Evolutionary conservation across 2,797 vertebrate genomes (phyloP), one percentile per base, ranked within the genome.

Genomic region (Babyrousa celebensis): DNA sequence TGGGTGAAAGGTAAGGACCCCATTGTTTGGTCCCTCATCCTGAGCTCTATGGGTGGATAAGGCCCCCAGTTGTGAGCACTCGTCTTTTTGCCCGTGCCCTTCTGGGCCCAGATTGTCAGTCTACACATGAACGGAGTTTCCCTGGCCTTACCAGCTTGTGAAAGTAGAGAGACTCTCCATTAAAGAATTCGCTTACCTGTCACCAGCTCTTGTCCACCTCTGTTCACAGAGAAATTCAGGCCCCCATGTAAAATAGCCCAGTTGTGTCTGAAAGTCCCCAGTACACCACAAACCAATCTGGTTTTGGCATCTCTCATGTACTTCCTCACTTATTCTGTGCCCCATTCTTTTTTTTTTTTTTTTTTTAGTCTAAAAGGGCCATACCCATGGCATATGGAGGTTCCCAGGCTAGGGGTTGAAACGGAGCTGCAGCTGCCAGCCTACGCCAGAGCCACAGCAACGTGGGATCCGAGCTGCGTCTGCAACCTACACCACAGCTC

Each of bases 161-260:
- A 54, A 48, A 83, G 29, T 85, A 85, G 18, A 48, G 82, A 43
- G 54, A 87, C 18, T 63, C 21, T 70, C 40, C 25, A n/a, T 87
- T 96, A 83, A 95, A 85, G 17, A 82, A 92, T 70, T 74, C 82
- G 5, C 58, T 80, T 92, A 90, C 62, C 87, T 94, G 85, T 85
- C 40, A 67, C 48, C n/a, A n/a, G 43, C 18, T 85, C 58, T 92
- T 94, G 58, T 25, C 15, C n/a, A 56, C 11, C 60, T 90, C 48
- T 90, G 48, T 54, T 90, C 85, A 90, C 27, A 60, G 1, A 83
- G 32, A 21, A 92, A 86, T 67, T 92, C 63, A 21, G 92, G 20
- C 11, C 67, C 15, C n/a, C 72, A 54, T 56, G 11, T 83, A 85
- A 96, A 96, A 87, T 60, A 83, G 67, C 18, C 17, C 63, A 89